phyloP scores from a whole-genome alignment of 2,113 vertebrate genomes.

The Furnarius figulus region DNA sequence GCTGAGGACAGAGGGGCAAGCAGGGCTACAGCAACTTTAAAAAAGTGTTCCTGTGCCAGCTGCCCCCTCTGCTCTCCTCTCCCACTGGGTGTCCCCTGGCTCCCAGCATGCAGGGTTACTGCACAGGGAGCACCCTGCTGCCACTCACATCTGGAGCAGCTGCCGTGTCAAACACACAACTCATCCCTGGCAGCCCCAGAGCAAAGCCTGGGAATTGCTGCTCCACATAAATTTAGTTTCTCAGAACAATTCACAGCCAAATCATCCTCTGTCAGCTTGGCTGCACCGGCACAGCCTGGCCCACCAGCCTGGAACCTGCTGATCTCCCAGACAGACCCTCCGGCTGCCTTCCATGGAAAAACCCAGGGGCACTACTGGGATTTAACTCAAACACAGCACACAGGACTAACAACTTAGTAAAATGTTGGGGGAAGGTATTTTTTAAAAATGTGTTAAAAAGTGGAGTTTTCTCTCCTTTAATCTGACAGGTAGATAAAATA shows the following conservation, averaged over 20 bases:
- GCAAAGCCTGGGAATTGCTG: background rate
- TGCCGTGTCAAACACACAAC: background rate
- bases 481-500: background rate
- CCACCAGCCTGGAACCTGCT: background rate
- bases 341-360: background rate
- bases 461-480: background rate
- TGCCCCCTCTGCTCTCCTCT: background rate
- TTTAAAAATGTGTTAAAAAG: background rate
- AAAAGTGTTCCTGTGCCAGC: background rate
- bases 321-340: background rate
- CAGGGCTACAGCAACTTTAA: background rate
- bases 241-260: background rate
- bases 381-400: background rate
- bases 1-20: background rate
- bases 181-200: background rate
- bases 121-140: background rate
- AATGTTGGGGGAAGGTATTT: too few species aligned
- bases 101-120: background rate
- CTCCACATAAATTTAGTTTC: background rate
- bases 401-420: background rate
- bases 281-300: background rate
- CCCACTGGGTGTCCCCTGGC: background rate
- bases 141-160: background rate
- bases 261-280: background rate
- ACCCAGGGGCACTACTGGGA: background rate